Conservation (phyloP, 2,113 vertebrate genomes). For the Fulica atra region DNA sequence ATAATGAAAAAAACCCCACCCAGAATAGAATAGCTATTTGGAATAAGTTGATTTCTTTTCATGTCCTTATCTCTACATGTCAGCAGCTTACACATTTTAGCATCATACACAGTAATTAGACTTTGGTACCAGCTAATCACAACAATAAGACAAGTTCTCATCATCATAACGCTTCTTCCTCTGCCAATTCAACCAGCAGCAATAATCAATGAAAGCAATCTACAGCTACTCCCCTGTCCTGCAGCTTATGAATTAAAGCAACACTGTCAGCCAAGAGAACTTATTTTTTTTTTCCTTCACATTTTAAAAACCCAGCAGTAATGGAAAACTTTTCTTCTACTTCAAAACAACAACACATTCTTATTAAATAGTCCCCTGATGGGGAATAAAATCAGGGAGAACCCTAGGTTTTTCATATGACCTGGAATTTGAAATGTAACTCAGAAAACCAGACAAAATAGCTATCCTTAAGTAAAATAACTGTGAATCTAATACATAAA, state of each 20-base stretch:
- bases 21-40: not conserved
- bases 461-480: not conserved
- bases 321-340: not conserved
- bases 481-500: not conserved
- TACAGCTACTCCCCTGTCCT: not conserved
- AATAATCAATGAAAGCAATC: constrained; percentile 20
- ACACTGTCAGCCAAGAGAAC: not conserved
- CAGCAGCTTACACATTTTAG: constrained; percentile 40
- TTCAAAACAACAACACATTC: not conserved
- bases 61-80: constrained; percentile 33
- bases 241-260: not conserved
- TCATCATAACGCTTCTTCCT: constrained; percentile 42
- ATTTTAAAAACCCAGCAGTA: not conserved
- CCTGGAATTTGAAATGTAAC: not conserved
- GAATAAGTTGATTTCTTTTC: constrained; percentile 31
- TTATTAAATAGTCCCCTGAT: not conserved
- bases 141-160: constrained; percentile 52
- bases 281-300: not conserved
- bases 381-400: not conserved
- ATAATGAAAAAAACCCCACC: not conserved
- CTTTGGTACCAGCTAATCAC: constrained; percentile 52
- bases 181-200: constrained; percentile 41
- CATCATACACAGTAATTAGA: constrained; percentile 27
- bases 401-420: not conserved
- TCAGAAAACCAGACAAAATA: not conserved